phyloP scores from a whole-genome alignment of 2,797 vertebrate species.

The Dermochelys coriacea region DNA sequence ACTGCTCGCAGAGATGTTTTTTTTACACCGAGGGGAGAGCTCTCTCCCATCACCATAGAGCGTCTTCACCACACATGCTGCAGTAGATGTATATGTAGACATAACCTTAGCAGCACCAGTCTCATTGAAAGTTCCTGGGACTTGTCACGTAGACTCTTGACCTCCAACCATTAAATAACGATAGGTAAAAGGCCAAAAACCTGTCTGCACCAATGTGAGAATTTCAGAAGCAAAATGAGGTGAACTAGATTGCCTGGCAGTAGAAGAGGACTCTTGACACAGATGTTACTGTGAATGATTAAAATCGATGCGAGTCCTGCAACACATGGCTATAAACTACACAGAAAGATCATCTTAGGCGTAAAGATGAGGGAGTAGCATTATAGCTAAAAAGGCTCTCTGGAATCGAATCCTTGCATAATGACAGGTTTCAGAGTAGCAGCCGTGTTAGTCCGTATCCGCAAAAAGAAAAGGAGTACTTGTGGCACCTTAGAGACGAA shows the following conservation, averaged over 20 bases:
- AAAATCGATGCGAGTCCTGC: neutral
- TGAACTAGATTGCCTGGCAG: neutral
- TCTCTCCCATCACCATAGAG: too few relatives aligned
- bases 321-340: neutral
- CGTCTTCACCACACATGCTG: too few relatives aligned
- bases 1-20: too few relatives aligned
- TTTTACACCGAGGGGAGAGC: too few relatives aligned
- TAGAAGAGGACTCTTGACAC: neutral
- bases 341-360: neutral
- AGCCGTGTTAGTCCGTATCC: too few relatives aligned
- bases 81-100: too few relatives aligned
- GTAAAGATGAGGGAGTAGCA: neutral
- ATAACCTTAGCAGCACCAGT: neutral
- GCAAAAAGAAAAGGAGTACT: too few relatives aligned
- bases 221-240: neutral
- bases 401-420: neutral
- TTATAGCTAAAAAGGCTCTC: neutral
- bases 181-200: neutral
- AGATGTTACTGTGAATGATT: neutral
- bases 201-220: neutral
- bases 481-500: too few relatives aligned
- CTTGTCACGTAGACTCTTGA: neutral
- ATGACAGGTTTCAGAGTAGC: too few relatives aligned
- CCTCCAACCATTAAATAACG: neutral
- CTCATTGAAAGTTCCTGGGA: neutral